Conservation (phyloP, 1,140 invertebrate species). For the Zaprionus ornatus region DNA sequence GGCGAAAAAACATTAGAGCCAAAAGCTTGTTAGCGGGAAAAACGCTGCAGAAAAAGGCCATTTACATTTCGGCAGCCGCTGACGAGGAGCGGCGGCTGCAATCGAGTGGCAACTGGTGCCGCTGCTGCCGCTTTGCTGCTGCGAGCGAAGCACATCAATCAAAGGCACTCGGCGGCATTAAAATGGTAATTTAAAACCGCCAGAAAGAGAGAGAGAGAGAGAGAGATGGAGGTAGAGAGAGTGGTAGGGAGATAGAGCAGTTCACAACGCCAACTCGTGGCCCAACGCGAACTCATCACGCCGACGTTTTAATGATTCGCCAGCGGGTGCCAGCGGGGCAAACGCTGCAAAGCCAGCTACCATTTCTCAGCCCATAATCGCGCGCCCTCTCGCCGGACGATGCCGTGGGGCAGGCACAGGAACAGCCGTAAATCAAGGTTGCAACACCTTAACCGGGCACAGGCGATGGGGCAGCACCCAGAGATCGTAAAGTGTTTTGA, state of each 20-base stretch:
- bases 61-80: constrained; percentile 72
- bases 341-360: constrained; percentile 46
- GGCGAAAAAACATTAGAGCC: constrained; percentile 43
- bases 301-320: constrained; percentile 79
- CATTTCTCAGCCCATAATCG: constrained; percentile 36
- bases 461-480: neutral
- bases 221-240: neutral
- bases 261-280: constrained; percentile 5
- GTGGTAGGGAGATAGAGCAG: constrained; percentile 23
- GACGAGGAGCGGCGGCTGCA: constrained; percentile 6
- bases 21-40: constrained; percentile 77
- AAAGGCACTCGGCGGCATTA: constrained; percentile 73
- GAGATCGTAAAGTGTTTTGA: constrained; percentile 76
- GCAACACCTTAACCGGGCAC: constrained; percentile 58
- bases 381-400: neutral
- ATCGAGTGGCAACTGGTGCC: constrained; percentile 3
- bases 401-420: constrained; percentile 29
- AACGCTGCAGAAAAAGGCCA: constrained; percentile 64
- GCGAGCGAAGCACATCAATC: constrained; percentile 64
- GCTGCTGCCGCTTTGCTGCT: constrained; percentile 12
- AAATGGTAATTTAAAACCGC: constrained; percentile 81
- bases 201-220: constrained; percentile 21
- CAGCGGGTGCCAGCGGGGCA: constrained; percentile 41
- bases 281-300: constrained; percentile 65
- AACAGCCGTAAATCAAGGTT: constrained; percentile 70